Evolutionary conservation across 2,797 vertebrate genomes (phyloP).

Genomic region (Emydoidea blandingii): DNA sequence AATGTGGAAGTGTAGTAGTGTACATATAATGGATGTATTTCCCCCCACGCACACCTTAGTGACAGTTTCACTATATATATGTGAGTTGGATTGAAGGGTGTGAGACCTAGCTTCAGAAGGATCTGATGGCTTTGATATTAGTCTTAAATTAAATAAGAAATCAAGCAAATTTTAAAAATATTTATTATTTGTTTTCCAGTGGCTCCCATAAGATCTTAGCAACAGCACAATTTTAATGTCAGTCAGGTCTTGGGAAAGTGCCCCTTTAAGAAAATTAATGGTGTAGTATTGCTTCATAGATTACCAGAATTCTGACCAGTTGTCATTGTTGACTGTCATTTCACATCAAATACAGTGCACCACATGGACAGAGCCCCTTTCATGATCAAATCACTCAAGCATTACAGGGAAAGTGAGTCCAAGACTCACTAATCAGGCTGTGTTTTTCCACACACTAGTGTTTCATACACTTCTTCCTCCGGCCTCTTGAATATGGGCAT

Average conservation of each 20-base stretch:
- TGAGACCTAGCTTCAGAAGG: neutral
- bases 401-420: neutral
- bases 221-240: slow-evolving; percentile 34
- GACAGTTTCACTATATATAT: neutral
- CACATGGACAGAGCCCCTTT: neutral
- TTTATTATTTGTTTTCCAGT: neutral
- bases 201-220: neutral
- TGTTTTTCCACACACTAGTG: neutral
- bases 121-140: neutral
- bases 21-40: accelerated
- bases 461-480: neutral
- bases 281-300: slow-evolving; percentile 25
- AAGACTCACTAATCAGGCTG: neutral
- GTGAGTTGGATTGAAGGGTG: neutral
- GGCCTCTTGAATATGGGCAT: neutral
- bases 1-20: accelerated
- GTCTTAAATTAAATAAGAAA: neutral
- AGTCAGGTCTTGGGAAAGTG: slow-evolving; percentile 3
- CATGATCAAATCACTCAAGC: neutral
- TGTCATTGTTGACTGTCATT: slow-evolving; percentile 2
- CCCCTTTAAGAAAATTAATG: slow-evolving; percentile 50
- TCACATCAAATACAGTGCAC: slow-evolving; percentile 30
- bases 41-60: neutral
- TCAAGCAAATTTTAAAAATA: neutral
- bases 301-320: slow-evolving; percentile 49